Base-by-base conservation (phyloP, 2,113 vertebrate species). In the Tursiops truncatus region DNA sequence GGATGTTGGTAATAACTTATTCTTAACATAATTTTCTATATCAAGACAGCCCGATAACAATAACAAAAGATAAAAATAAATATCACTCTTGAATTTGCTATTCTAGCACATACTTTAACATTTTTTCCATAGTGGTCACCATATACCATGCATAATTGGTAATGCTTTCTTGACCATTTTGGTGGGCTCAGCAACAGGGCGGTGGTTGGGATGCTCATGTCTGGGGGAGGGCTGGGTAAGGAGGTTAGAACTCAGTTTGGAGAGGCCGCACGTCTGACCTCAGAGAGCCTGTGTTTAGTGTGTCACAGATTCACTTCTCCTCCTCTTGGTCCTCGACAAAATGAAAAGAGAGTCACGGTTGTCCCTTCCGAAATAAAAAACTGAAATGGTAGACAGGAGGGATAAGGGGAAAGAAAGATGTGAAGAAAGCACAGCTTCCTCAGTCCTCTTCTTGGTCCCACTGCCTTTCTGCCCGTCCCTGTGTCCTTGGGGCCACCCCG, bases 1-100 rank as follows among this genome's bases (percentile, higher is more conserved):
- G 63, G 95, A 93, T 80, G 58, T 87, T 62, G 85, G 5, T 74
- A 85, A 86, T 95, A 47, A 93, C 25, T 70, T 94, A 33, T 15
- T 86, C 73, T 71, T 90, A 70, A 91, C 77, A 63, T 86, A 82
- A 65, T 71, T 84, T 85, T 71, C 93, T 62, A 8, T 44, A 62
- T 77, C 53, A 80, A 38, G 91, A 94, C 50, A 95, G 65, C 25
- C 33, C 47, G 26, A 2, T 47, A 74, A 44, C 79, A 73, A 3
- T 76, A 68, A 47, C 41, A 73, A 62, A 67, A 62, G n/a, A 33
- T 56, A 31, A 41, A 65, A 74, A 53, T 63, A n/a, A 94, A 91
- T 62, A 18, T 28, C 41, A 58, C 13, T 76, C 14, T 94, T 80
- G 38, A 91, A 79, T 83, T 94, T n/a, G 7, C n/a, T 84, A 28